Base-by-base conservation (phyloP, 2,888 invertebrate genomes). In the Cynaeus angustus region DNA sequence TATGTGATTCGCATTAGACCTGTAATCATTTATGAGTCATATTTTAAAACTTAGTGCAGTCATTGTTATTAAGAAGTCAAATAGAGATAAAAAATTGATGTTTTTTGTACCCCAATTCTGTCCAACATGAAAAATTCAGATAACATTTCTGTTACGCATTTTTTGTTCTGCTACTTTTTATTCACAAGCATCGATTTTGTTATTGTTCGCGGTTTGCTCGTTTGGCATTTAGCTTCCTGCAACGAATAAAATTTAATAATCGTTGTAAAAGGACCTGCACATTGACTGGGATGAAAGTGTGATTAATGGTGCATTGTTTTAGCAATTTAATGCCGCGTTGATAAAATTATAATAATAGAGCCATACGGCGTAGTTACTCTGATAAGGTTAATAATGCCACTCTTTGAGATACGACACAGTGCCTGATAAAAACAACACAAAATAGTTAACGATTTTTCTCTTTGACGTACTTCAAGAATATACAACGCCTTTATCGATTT, bases 241-340 rank as follows among this genome's bases (percentile, higher is more conserved):
- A 21, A 21, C 21, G 21, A 21, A 21, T 33, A 52, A 30, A 12
- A 52, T 52, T 52, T 52, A 28, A 52, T 52, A 26, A 33, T 53
- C 14, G 55, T 26, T 46, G 59, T 59, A 10, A 56, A 56, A 59
- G 41, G 37, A 62, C 50, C 50, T 48, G 62, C 62, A 38, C 13
- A 3, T 10, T 33, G 12, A 48, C 21, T 48, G 26, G 37, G 52
- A 48, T 62, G 59, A 41, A 59, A 46, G 33, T 48, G 28, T 52
- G 38, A 50, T 43, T 64, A 64, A 64, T 64, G 45, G 41, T 14
- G 52, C 53, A 53, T 64, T 64, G 64, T 64, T 56, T 26, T 21
- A 66, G 56, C 26, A 45, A 56, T 65, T 65, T 43, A 37, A 66
- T 61, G 61, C 61, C 21, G 38, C 38, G 55, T 66, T 30, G 55